Percentiles rank a stretch among this genome's conserved stretches.
These are phyloP conservation scores for Eupithecia centaureata DNA, from an alignment of 2,888 invertebrate genomes.

Conservation along the genomic window DNA sequence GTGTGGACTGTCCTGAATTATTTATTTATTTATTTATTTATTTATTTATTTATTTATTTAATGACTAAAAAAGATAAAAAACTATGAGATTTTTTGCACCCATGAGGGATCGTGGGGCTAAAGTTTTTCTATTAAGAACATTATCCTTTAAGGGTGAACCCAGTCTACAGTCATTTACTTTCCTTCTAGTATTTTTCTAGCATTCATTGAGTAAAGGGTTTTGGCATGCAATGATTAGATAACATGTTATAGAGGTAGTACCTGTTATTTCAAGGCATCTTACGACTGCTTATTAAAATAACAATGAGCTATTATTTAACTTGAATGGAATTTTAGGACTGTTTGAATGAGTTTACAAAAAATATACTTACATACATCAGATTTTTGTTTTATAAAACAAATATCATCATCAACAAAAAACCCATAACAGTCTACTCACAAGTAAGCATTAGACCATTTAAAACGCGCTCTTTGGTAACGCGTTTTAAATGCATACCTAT, in stretches of 20 bases:
- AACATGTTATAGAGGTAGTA: not conserved
- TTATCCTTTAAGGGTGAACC: too few relatives aligned
- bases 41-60: too few relatives aligned
- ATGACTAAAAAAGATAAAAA: too few relatives aligned
- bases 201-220: not conserved
- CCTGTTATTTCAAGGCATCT: constrained; percentile 1
- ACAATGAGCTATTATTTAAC: constrained; percentile 1
- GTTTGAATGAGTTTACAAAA: not conserved
- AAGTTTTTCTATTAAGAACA: too few relatives aligned
- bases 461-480: not conserved
- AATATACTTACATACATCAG: not conserved
- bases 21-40: too few relatives aligned
- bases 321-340: not conserved
- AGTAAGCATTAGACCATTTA: not conserved
- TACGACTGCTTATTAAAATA: not conserved
- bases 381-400: not conserved
- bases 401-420: not conserved
- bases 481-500: too few relatives aligned
- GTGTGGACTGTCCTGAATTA: too few relatives aligned
- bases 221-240: not conserved
- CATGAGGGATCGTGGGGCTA: too few relatives aligned
- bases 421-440: not conserved
- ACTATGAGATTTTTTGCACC: too few relatives aligned
- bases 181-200: not conserved
- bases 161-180: too few relatives aligned